Conservation (phyloP, 2,113 vertebrate genomes). For the Cercocebus atys region DNA sequence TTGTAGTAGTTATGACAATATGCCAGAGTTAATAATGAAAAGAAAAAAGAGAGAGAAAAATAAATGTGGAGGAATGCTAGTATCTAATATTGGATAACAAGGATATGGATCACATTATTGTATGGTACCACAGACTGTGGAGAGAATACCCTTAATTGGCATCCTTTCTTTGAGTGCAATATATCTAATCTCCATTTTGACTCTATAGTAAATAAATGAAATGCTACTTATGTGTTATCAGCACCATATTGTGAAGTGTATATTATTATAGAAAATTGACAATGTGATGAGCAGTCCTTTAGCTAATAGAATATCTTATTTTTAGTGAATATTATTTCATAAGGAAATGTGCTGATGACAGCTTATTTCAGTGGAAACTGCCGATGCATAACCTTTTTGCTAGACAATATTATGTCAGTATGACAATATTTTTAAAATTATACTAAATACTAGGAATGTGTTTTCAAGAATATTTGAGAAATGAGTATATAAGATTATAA, state of each 20-base stretch:
- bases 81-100: slow-evolving; percentile 27
- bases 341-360: slow-evolving; percentile 69
- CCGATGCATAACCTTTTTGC: slow-evolving; percentile 51
- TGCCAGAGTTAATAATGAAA: slow-evolving; percentile 48
- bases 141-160: slow-evolving; percentile 48
- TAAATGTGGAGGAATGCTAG: background rate
- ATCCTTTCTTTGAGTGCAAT: slow-evolving; percentile 37
- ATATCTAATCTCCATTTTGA: slow-evolving; percentile 49
- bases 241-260: slow-evolving; percentile 40
- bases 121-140: background rate
- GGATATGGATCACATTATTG: slow-evolving; percentile 4
- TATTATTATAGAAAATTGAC: slow-evolving; percentile 65
- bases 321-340: slow-evolving; percentile 73
- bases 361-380: slow-evolving; percentile 68
- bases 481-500: background rate
- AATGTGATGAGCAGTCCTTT: slow-evolving; percentile 66
- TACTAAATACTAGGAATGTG: background rate
- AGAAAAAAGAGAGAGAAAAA: background rate
- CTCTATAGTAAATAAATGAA: background rate
- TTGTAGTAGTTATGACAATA: background rate
- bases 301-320: slow-evolving; percentile 60
- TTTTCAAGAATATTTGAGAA: slow-evolving; percentile 33
- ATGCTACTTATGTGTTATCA: slow-evolving; percentile 64
- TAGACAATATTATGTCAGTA: slow-evolving; percentile 19
- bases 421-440: slow-evolving; percentile 3